phyloP scores from a whole-genome alignment of 2,797 vertebrate species.

The Tragopan temminckii region DNA sequence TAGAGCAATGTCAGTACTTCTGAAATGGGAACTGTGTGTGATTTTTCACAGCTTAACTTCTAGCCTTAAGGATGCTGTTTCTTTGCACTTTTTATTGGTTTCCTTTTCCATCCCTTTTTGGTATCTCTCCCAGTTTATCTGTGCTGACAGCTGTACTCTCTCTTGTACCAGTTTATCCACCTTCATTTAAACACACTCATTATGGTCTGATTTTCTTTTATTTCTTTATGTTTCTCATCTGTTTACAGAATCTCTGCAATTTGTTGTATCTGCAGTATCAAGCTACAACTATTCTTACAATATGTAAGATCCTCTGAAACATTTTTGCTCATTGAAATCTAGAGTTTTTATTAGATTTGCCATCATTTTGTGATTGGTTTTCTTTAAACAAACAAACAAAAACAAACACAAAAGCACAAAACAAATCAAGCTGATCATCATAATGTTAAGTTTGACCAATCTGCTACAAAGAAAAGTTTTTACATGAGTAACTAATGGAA shows the following conservation, averaged over 20 bases:
- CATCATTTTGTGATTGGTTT: background rate
- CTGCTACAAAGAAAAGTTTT: background rate
- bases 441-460: background rate
- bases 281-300: background rate
- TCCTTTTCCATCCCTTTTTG: background rate
- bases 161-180: background rate
- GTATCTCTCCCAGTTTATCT: background rate
- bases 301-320: background rate
- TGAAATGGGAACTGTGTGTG: background rate
- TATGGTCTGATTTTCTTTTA: background rate
- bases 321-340: background rate
- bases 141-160: background rate
- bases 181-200: background rate
- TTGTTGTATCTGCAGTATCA: background rate
- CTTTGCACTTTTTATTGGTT: background rate
- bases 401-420: background rate
- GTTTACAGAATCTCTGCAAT: background rate
- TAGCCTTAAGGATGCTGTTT: conserved; percentile 4
- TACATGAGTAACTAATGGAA: background rate
- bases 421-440: background rate
- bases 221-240: background rate
- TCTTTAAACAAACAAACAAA: background rate
- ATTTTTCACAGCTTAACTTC: background rate
- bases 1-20: background rate
- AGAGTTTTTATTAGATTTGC: background rate